A percentile compares a stretch with the other conserved stretches of the same genome.
These are phyloP conservation scores for Oncopeltus fasciatus DNA, from an alignment of 1,140 invertebrate genomes.

Conservation along the genomic window DNA sequence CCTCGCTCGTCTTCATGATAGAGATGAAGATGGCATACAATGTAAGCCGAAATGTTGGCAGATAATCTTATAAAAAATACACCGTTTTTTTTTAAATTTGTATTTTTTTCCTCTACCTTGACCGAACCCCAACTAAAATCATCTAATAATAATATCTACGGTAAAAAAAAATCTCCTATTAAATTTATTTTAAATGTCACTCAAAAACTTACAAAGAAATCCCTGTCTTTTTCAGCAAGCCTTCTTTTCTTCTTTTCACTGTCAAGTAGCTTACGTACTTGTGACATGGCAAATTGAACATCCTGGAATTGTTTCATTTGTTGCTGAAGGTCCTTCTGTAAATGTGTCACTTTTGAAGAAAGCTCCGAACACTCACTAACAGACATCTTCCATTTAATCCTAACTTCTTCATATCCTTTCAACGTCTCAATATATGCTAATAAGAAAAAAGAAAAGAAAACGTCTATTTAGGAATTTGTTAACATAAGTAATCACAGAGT, in stretches of 20 bases:
- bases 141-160: too few relatives aligned
- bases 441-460: not conserved
- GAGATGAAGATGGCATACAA: too few relatives aligned
- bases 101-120: too few relatives aligned
- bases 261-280: conserved; percentile 56
- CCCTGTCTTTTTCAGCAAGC: conserved; percentile 44
- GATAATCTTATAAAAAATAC: too few relatives aligned
- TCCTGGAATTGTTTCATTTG: conserved; percentile 62
- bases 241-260: conserved; percentile 53
- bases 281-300: conserved; percentile 1
- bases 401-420: conserved; percentile 12
- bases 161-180: too few relatives aligned
- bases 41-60: too few relatives aligned
- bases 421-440: not conserved
- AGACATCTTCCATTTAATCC: conserved; percentile 47
- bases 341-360: conserved; percentile 46
- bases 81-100: too few relatives aligned
- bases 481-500: not conserved
- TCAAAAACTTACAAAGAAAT: conserved; percentile 36
- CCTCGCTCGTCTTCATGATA: too few relatives aligned
- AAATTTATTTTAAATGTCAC: conserved; percentile 12
- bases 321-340: conserved; percentile 45
- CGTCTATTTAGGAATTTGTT: not conserved
- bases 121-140: too few relatives aligned
- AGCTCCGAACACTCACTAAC: conserved; percentile 50